Evolutionary conservation across 2,113 vertebrate genomes (phyloP).

Genomic region (Arenaria interpres): DNA sequence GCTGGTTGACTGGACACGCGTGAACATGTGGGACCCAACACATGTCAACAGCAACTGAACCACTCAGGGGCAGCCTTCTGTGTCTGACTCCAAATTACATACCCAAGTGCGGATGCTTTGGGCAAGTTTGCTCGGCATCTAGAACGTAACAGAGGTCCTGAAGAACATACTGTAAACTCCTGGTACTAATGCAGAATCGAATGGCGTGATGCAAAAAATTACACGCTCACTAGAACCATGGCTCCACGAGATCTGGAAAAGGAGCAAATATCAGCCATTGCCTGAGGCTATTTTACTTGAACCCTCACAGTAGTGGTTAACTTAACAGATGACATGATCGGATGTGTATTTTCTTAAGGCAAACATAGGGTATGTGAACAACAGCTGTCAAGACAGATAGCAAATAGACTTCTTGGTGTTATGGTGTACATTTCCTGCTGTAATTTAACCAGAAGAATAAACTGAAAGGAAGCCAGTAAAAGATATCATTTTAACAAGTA

Average conservation of each 20-base stretch:
- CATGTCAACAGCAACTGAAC: not conserved
- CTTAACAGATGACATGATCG: slow-evolving; percentile 28
- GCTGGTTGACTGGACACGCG: not conserved
- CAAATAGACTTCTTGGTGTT: not conserved
- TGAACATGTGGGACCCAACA: not conserved
- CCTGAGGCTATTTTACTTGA: not conserved
- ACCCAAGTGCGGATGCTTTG: not conserved
- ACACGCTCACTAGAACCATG: not conserved
- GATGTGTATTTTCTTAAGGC: slow-evolving; percentile 16
- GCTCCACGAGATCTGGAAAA: not conserved
- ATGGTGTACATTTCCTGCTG: not conserved
- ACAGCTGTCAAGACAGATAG: slow-evolving; percentile 42
- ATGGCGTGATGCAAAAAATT: not conserved
- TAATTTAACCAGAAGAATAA: not conserved
- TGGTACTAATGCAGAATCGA: not conserved
- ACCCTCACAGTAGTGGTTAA: not conserved
- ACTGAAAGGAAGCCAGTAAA: not conserved
- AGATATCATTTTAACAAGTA: not conserved
- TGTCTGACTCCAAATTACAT: not conserved
- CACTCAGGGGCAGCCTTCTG: not conserved
- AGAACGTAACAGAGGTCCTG: not conserved
- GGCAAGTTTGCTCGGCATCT: not conserved
- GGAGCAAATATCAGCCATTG: slow-evolving; percentile 5
- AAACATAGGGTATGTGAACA: slow-evolving; percentile 1
- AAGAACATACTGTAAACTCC: not conserved